Conservation (phyloP, 2,797 vertebrate genomes). For the Octomys mimax region DNA sequence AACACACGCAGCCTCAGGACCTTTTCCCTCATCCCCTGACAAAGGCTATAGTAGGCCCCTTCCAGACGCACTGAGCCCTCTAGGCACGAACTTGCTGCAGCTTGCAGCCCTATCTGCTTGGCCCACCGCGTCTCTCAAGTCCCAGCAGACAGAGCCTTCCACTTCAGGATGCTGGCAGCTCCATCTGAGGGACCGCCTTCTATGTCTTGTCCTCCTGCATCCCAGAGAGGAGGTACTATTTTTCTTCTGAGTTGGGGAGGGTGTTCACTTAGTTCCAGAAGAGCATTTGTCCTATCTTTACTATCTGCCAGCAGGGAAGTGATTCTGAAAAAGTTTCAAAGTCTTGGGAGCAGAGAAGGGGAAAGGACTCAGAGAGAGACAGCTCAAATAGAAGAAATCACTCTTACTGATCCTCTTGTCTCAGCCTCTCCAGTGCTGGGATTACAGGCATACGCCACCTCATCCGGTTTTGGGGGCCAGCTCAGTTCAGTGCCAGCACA, state of each 20-base stretch:
- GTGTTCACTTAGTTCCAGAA: conserved; percentile 24
- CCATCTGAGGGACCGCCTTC: background rate
- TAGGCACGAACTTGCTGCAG: background rate
- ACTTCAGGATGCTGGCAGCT: rapidly evolving
- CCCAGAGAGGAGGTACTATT: background rate
- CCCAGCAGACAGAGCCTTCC: background rate
- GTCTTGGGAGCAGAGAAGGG: background rate
- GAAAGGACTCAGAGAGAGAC: conserved; percentile 57
- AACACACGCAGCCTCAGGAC: rapidly evolving
- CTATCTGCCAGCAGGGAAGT: background rate
- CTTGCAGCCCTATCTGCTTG: background rate
- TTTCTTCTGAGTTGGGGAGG: background rate
- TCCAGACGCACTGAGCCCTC: rapidly evolving
- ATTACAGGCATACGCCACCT: too few species aligned
- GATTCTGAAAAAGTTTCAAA: background rate
- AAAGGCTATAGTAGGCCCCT: background rate
- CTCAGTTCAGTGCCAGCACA: too few species aligned
- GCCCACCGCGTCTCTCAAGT: background rate
- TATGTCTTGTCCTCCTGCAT: background rate
- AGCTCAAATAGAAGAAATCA: conserved; percentile 10
- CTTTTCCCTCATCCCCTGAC: background rate
- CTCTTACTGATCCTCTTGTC: too few species aligned
- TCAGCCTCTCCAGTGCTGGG: too few species aligned
- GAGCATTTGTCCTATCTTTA: background rate
- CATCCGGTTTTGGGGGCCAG: too few species aligned